Base-by-base conservation (phyloP, 2,797 vertebrate species). In the Coilia nasus region DNA sequence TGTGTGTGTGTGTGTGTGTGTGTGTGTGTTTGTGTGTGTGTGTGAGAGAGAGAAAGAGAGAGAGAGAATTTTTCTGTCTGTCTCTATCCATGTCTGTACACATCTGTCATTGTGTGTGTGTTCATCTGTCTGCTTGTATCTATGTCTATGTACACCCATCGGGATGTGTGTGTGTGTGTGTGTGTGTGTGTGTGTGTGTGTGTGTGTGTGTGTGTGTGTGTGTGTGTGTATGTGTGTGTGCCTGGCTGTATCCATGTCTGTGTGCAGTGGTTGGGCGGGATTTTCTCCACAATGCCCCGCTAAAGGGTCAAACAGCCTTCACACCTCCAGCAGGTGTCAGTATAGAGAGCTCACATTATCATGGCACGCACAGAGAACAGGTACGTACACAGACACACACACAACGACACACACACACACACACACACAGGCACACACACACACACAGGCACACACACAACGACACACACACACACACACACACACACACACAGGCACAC, bases 361-460 rank as follows among this genome's bases (percentile, higher is more conserved):
- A 54, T 54, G 50, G 50, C 50, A 54, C 50, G n/a, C n/a, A 54
- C 50, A 54, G 35, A 54, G 7, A 54, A 54, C 50, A 54, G 46
- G 46, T 47, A 47, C 10, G 46, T 3, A 3, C 3, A 47, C 46
- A 47, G n/a, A n/a, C n/a, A n/a, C n/a, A n/a, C n/a, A n/a, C n/a
- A n/a, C n/a, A n/a, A n/a, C n/a, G n/a, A 54, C 50, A 54, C 50
- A 54, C 50, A 54, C 50, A 54, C 50, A 54, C 50, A 54, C 50
- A 54, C 50, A 54, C 50, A 54, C 82, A 83, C 83, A 86, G n/a
- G n/a, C 60, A 46, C 78, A 82, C 15, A 85, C 78, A 64, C 59
- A 87, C 85, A 86, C 83, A 83, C 56, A n/a, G n/a, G n/a, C n/a
- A n/a, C n/a, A n/a, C n/a, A n/a, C n/a, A n/a, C n/a, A n/a, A n/a